phyloP scores from a whole-genome alignment of 2,888 invertebrate species.

The Romanomermis culicivorax region DNA sequence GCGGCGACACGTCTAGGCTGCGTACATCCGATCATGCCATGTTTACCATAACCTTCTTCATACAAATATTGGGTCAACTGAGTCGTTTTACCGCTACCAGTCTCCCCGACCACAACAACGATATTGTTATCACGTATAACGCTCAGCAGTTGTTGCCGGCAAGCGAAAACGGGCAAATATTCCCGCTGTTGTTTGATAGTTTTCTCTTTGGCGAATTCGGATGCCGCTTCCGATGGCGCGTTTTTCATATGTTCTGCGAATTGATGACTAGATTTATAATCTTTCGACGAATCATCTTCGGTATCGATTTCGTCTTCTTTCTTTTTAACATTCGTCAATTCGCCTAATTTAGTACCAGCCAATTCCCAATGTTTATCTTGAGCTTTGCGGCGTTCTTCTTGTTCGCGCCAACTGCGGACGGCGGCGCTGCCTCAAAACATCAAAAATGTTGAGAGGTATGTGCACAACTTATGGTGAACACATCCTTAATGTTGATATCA shows the following conservation, averaged over 20 bases:
- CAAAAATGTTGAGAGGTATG: constrained; percentile 3
- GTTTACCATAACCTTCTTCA: constrained; percentile 70
- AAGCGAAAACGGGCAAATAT: constrained; percentile 81
- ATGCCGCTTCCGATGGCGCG: constrained; percentile 32
- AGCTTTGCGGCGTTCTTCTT: constrained; percentile 82
- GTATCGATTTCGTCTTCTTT: constrained; percentile 43
- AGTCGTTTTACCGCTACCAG: constrained; percentile 90
- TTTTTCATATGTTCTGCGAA: constrained; percentile 74
- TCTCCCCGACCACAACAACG: constrained; percentile 80
- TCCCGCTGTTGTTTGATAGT: constrained; percentile 57
- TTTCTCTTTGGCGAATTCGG: constrained; percentile 65
- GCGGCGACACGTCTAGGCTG: constrained; percentile 88
- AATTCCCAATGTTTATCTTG: constrained; percentile 98
- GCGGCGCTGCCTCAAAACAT: constrained; percentile 49
- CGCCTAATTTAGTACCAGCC: constrained; percentile 79
- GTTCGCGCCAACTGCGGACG: constrained; percentile 73
- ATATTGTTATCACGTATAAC: constrained; percentile 53
- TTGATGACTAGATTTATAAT: constrained; percentile 42
- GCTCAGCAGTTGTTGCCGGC: constrained; percentile 49
- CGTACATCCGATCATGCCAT: constrained; percentile 89
- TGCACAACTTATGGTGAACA: neutral
- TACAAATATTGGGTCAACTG: constrained; percentile 89
- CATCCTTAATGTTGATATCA: no score
- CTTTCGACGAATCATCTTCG: constrained; percentile 3
- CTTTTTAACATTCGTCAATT: constrained; percentile 72